Evolutionary conservation across 2,888 invertebrate species (phyloP).

Genomic region (Euclidia mi): DNA sequence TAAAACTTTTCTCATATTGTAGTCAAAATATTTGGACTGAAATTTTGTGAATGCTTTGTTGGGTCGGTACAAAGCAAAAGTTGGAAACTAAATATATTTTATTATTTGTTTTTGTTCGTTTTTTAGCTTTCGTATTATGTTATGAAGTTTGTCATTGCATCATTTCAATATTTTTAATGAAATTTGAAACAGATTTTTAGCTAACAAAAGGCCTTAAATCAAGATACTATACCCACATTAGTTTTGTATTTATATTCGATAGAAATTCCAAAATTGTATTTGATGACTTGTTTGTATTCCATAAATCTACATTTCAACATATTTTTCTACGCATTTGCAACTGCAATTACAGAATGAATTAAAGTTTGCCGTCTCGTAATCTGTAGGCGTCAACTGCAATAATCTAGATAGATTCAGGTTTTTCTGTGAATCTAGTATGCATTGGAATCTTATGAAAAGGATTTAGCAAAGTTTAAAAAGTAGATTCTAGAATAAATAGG

Average conservation of each 20-base stretch:
- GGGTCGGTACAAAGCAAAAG: background rate
- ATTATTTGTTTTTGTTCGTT: slow-evolving; percentile 3
- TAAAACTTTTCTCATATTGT: slow-evolving; percentile 4
- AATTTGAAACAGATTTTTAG: no score
- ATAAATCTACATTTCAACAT: no score
- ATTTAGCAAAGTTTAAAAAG: no score
- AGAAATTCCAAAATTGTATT: no score
- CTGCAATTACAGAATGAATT: slow-evolving; percentile 7
- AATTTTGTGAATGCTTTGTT: background rate
- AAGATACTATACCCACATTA: no score
- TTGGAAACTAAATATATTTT: background rate
- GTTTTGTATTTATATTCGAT: no score
- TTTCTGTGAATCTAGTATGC: background rate
- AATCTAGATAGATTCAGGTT: slow-evolving; percentile 8
- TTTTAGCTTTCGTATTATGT: background rate
- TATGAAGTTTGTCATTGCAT: no score
- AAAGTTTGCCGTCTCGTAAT: slow-evolving; percentile 8
- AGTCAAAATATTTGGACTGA: background rate
- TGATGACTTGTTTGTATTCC: no score
- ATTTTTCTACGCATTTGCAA: background rate
- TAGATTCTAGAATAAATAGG: no score
- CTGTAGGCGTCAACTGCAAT: slow-evolving; percentile 7
- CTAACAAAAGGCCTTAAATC: no score
- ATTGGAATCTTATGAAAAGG: background rate
- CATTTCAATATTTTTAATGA: no score